Evolutionary conservation across 2,888 invertebrate genomes (phyloP).

Genomic region (Muschampia plurimacula): DNA sequence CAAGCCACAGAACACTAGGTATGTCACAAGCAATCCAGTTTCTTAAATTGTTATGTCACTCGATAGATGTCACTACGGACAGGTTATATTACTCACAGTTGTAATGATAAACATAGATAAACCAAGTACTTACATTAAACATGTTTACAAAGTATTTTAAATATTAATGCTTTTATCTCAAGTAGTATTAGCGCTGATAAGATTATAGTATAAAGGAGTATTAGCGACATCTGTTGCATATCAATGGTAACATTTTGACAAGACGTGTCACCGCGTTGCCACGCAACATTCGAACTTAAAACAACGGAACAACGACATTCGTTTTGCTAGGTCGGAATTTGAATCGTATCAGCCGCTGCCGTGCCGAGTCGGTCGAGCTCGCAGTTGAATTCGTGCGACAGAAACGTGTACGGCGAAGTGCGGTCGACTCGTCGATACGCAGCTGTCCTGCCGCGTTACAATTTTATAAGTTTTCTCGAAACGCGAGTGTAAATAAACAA

Average conservation of each 20-base stretch:
- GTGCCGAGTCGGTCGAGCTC: slow-evolving; percentile 44
- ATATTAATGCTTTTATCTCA: slow-evolving; percentile 5
- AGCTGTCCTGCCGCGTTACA: slow-evolving; percentile 81
- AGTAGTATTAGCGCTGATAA: neutral
- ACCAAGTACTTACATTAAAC: neutral
- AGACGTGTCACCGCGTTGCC: slow-evolving; percentile 63
- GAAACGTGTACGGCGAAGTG: slow-evolving; percentile 86
- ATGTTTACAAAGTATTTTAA: neutral
- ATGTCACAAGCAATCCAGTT: too few species aligned
- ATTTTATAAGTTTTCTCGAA: slow-evolving; percentile 76
- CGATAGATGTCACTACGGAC: slow-evolving; percentile 24
- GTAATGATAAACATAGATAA: neutral
- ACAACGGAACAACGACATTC: slow-evolving; percentile 69
- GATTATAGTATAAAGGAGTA: slow-evolving; percentile 1
- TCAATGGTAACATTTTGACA: slow-evolving; percentile 41
- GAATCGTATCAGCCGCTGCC: slow-evolving; percentile 62
- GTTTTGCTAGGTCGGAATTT: slow-evolving; percentile 71
- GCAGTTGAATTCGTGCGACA: slow-evolving; percentile 62
- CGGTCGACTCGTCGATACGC: slow-evolving; percentile 85
- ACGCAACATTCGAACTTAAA: slow-evolving; percentile 78
- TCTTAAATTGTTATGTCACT: slow-evolving; percentile 5
- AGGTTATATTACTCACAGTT: neutral
- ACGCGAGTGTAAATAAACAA: slow-evolving; percentile 84
- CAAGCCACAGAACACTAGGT: too few species aligned
- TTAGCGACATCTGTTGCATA: slow-evolving; percentile 28